These are phyloP conservation scores for Ecdyonurus torrentis DNA, from an alignment of 2,888 invertebrate species.

Conservation along the genomic window DNA sequence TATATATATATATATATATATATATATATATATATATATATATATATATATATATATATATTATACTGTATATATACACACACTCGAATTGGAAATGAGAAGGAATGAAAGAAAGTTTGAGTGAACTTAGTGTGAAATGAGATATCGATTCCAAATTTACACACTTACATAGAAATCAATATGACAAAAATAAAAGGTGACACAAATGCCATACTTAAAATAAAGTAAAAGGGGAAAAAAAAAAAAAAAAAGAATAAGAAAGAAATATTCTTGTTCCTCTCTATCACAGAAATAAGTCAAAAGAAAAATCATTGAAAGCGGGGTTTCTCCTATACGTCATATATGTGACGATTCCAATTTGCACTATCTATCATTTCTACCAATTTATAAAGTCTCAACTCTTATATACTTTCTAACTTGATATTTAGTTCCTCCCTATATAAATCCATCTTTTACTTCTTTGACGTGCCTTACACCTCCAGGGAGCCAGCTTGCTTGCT, in stretches of 20 bases:
- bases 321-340: no score
- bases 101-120: neutral
- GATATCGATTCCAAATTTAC: neutral
- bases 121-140: neutral
- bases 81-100: neutral
- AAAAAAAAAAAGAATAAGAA: no score
- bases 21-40: no score
- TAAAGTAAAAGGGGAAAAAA: no score
- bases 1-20: no score
- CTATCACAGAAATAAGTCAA: no score
- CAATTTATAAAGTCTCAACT: neutral
- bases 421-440: neutral
- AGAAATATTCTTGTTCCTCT: no score
- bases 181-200: neutral
- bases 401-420: no score
- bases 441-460: neutral
- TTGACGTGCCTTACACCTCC: neutral
- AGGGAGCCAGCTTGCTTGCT: neutral
- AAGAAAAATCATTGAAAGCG: no score
- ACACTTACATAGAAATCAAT: neutral
- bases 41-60: no score
- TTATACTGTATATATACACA: no score
- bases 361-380: neutral
- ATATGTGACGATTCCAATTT: neutral
- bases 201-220: no score